Base-by-base conservation (phyloP, 2,797 vertebrate species). In the Molossus alvarezi region DNA sequence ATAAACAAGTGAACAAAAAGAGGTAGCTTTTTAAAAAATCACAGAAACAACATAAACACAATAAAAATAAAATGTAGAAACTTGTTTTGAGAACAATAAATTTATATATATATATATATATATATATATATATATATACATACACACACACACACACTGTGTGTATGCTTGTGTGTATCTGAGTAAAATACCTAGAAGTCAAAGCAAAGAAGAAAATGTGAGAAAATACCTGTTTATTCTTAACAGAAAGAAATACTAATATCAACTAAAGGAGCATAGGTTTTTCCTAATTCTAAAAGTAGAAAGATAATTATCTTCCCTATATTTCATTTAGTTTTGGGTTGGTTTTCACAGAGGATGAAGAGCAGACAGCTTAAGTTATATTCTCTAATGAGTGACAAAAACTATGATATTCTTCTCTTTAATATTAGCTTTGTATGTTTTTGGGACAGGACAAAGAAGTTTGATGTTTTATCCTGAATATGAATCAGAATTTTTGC, bases 331-430 rank as follows among this genome's bases (percentile, higher is more conserved):
- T 64, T 64, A 55, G 57, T 71, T 79, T 81, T 65, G 29, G 51
- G 90, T 27, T 77, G 25, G 29, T 83, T 90, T 72, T n/a, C 71
- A 55, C 7, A 65, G 37, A 53, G 9, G 48, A 72, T 82, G 18
- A 90, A 33, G 20, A 53, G 21, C 29, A 71, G 33, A 25, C 27
- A 41, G 12, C 82, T 76, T 86, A 89, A 88, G 23, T 67, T 77
- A 53, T 57, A 67, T 77, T 90, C 55, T 73, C 82, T 83, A 91
- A 79, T 71, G 58, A 91, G 13, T 79, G 37, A 90, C 17, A 82
- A 84, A 88, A 58, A 76, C 88, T 51, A 60, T 58, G 45, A n/a
- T 27, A 89, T 76, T 94, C 79, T 91, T 10, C 25, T 77, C 11
- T 73, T 79, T 84, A 75, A 81, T 48, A 12, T 29, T 65, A 67